Percentiles rank a stretch among this genome's conserved stretches.
Conservation (phyloP, 2,888 invertebrate genomes). For the Alitta virens region DNA sequence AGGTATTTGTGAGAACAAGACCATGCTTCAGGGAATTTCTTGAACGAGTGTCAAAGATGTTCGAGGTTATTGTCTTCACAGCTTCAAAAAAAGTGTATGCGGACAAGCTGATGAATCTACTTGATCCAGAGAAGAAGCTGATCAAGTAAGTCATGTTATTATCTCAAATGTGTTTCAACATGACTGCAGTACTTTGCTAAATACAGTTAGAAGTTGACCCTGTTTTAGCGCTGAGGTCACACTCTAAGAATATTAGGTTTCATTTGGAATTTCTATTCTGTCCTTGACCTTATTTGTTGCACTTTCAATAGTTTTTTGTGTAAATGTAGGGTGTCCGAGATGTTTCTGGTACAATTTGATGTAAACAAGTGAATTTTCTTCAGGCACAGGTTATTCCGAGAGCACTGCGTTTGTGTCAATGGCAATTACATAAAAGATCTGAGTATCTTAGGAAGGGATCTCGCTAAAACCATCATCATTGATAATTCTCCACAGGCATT, state of each 20-base stretch:
- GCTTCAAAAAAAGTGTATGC: conserved; percentile 95
- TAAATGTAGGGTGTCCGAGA: no score
- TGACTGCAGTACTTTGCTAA: no score
- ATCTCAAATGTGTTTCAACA: no score
- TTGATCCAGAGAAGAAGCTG: conserved; percentile 84
- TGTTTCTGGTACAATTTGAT: no score
- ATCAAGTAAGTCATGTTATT: conserved; percentile 69
- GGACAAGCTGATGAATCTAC: conserved; percentile 83
- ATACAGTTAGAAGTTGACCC: no score
- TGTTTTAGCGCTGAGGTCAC: no score
- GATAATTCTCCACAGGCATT: conserved; percentile 91
- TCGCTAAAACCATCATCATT: conserved; percentile 82
- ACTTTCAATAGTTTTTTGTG: no score
- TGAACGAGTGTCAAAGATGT: conserved; percentile 79
- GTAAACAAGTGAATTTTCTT: no score
- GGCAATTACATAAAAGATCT: conserved; percentile 96
- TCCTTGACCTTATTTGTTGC: no score
- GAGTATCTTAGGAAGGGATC: conserved; percentile 85
- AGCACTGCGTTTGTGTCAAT: conserved; percentile 91
- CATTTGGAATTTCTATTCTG: no score
- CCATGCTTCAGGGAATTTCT: conserved; percentile 91
- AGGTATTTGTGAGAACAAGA: conserved; percentile 78
- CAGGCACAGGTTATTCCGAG: conserved; percentile 81
- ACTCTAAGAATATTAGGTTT: no score
- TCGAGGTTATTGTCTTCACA: conserved; percentile 92